Evolutionary conservation across 1,140 invertebrate genomes (phyloP).

Genomic region (Diachasmimorpha longicaudata): DNA sequence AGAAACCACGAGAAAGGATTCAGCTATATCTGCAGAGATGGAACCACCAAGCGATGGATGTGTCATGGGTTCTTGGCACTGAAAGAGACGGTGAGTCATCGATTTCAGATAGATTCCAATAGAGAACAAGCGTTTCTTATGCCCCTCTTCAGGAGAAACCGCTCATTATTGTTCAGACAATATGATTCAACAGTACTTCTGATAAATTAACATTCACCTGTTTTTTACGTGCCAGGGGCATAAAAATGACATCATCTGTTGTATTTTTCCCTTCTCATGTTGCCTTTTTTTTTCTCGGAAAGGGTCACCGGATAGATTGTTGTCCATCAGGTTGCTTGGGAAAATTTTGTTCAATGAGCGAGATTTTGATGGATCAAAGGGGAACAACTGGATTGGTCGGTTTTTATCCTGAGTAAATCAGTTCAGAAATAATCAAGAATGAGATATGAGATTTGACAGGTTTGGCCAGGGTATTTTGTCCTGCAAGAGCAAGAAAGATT

Average conservation of each 20-base stretch:
- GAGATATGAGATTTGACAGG: too few relatives aligned
- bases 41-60: conserved; percentile 93
- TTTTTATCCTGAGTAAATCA: too few relatives aligned
- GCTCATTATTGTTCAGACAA: neutral
- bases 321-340: neutral
- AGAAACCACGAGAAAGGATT: conserved; percentile 98
- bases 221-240: neutral
- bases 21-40: conserved; percentile 89
- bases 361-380: too few relatives aligned
- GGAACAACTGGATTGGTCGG: too few relatives aligned
- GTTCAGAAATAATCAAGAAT: too few relatives aligned
- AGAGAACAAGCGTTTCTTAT: neutral
- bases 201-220: neutral
- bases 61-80: conserved; percentile 98
- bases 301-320: neutral
- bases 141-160: neutral
- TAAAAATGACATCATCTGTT: neutral
- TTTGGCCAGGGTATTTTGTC: too few relatives aligned
- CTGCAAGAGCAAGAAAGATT: too few relatives aligned
- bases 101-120: neutral
- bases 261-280: neutral
- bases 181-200: neutral
- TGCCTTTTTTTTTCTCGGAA: neutral
- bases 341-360: neutral
- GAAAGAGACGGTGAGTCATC: conserved; percentile 81